Base-by-base conservation (phyloP, 1,140 invertebrate species). In the Caenorhabditis inopinata region DNA sequence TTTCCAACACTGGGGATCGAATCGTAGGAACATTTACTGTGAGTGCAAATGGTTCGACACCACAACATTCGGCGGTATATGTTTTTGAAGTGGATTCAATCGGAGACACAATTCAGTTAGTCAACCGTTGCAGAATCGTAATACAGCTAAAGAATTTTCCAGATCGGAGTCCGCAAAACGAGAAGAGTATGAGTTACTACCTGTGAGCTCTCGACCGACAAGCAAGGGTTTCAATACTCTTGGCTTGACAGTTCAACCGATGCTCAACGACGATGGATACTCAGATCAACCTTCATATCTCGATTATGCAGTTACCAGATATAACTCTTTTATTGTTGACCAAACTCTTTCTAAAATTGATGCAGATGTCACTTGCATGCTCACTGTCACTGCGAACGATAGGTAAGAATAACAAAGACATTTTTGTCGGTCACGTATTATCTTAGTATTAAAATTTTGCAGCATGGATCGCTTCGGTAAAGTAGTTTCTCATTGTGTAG, bases 81-180 rank as follows among this genome's bases (percentile, higher is more conserved):
- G 58, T 68, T 3, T 68, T 68, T 21, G 58, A 68, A 68, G 58
- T 68, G n/a, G 58, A 68, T 68, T 68, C 58, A 12, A 38, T 68
- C 32, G 58, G 58, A 9, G 58, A 68, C 9, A 68, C 58, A 7
- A 68, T 68, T 21, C 58, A 68, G 53, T 58, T 5, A 32, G 53
- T 58, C n/a, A n/a, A n/a, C n/a, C n/a, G n/a, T n/a, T n/a, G n/a
- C n/a, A n/a, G n/a, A n/a, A n/a, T n/a, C n/a, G n/a, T n/a, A n/a
- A n/a, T n/a, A n/a, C 5, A 42, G 14, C 38, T 42, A 14, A 42
- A 32, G n/a, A n/a, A n/a, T n/a, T n/a, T 58, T 58, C n/a, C 53
- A 58, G 53, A 68, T 68, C 58, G 2, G 58, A 68, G 38, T 68
- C 32, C 1, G 14, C 11, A 38, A 29, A 32, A 12, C 58, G 58